A percentile compares a stretch with the other conserved stretches of the same genome.
Conservation (phyloP, 2,888 invertebrate species). For the Sussaba pulchella region DNA sequence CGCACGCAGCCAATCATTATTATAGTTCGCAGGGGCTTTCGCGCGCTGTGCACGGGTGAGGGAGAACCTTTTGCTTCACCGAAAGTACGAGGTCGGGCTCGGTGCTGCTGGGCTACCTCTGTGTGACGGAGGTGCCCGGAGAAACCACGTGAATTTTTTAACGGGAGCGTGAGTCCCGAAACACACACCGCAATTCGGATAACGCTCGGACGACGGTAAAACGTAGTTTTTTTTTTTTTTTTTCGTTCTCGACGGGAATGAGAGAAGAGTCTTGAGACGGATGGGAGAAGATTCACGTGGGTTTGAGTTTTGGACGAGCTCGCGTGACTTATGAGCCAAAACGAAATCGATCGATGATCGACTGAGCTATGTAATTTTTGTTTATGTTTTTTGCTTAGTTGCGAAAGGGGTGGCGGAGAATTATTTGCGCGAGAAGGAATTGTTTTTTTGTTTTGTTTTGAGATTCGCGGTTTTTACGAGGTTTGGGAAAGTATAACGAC, state of each 20-base stretch:
- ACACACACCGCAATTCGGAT: background rate
- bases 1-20: conserved; percentile 67
- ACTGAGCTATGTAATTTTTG: conserved; percentile 8
- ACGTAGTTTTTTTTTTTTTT: too few species aligned
- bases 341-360: conserved; percentile 53
- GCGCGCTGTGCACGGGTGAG: conserved; percentile 10
- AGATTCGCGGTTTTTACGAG: too few species aligned
- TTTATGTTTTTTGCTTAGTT: background rate
- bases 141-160: conserved; percentile 26
- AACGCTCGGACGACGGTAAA: too few species aligned
- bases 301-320: conserved; percentile 19
- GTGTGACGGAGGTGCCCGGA: conserved; percentile 1
- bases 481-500: conserved; percentile 45
- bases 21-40: background rate
- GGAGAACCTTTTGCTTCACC: background rate
- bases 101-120: background rate
- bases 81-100: background rate
- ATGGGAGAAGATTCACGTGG: conserved; percentile 41
- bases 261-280: background rate
- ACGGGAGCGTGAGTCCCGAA: conserved; percentile 14
- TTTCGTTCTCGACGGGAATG: conserved; percentile 10
- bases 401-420: background rate
- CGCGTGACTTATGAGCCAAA: conserved; percentile 60
- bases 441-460: too few species aligned
- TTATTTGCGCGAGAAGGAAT: too few species aligned